Conservation (phyloP, 1,140 invertebrate species). For the Physella acuta region DNA sequence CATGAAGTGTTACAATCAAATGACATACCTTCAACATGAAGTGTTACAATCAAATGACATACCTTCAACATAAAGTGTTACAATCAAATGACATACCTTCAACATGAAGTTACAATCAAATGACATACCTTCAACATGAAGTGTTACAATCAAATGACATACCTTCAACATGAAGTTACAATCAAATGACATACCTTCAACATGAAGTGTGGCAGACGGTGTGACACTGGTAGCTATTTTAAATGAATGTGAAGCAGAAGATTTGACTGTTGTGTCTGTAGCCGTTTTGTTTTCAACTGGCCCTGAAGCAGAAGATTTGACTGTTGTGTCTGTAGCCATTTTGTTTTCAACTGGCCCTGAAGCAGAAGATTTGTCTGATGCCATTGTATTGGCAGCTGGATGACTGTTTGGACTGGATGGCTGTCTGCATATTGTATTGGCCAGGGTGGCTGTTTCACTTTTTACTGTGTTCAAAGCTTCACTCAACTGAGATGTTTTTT, state of each 20-base stretch:
- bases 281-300: neutral
- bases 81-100: no score
- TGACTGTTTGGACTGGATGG: no score
- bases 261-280: neutral
- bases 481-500: neutral
- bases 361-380: neutral
- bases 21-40: no score
- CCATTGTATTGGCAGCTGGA: neutral
- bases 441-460: neutral
- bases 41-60: no score
- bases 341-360: neutral
- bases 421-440: neutral
- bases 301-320: neutral
- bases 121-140: no score
- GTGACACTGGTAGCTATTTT: neutral
- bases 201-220: no score
- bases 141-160: no score
- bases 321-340: neutral
- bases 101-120: no score
- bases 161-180: no score
- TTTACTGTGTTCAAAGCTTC: constrained; percentile 20
- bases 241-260: neutral
- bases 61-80: no score
- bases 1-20: no score
- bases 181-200: no score